A percentile compares a stretch with the other conserved stretches of the same genome.
These are phyloP conservation scores for Parasteatoda lunata DNA, from an alignment of 2,888 invertebrate species.

Conservation along the genomic window DNA sequence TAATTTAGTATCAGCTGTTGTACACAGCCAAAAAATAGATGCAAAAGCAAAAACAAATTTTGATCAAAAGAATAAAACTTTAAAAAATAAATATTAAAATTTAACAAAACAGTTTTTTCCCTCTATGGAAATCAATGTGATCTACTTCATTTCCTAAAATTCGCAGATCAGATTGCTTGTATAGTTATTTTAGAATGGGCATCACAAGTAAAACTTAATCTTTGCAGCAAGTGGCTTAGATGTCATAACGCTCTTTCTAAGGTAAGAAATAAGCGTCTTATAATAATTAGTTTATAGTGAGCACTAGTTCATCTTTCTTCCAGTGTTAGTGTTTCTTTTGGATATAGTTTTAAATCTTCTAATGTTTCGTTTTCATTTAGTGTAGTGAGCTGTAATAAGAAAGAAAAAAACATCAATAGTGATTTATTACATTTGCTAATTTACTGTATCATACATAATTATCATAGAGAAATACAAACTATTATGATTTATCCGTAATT, in stretches of 20 bases:
- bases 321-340: conserved; percentile 94
- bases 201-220: conserved; percentile 59
- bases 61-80: background rate
- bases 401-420: conserved; percentile 30
- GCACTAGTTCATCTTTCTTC: conserved; percentile 86
- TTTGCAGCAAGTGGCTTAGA: conserved; percentile 43
- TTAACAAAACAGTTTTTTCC: background rate
- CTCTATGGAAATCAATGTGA: too few species aligned
- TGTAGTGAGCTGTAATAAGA: conserved; percentile 82
- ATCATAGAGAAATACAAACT: too few species aligned
- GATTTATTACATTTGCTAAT: too few species aligned
- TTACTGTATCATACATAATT: too few species aligned
- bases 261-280: conserved; percentile 48
- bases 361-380: conserved; percentile 85
- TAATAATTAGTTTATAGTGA: conserved; percentile 10
- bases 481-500: too few species aligned
- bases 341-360: conserved; percentile 87
- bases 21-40: background rate
- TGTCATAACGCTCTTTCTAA: conserved; percentile 23
- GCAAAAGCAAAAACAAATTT: background rate
- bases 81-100: background rate
- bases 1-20: conserved; percentile 21
- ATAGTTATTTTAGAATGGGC: conserved; percentile 39
- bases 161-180: conserved; percentile 25
- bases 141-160: conserved; percentile 18